Evolutionary conservation across 2,113 vertebrate species (phyloP), one percentile per base, ranked within the genome.

Genomic region (Acanthisitta chloris): DNA sequence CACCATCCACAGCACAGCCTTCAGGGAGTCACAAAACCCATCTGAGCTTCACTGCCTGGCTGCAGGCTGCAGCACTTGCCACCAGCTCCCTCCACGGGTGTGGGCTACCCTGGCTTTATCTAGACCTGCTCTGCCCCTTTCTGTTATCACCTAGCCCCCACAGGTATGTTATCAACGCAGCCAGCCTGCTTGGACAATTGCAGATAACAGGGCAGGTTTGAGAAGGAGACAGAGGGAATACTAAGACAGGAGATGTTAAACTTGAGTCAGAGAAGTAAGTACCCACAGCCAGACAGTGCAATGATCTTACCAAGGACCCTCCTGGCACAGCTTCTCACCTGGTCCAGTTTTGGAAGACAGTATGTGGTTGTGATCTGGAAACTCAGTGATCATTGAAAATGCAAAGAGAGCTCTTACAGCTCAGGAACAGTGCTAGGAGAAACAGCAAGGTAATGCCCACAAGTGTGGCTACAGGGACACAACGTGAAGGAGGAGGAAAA

Each of bases 91-190:
- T 48, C 45, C 51, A 6, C 0, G 9, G 46, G 33, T 1, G 14
- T 24, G 62, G 86, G 16, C 21, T 18, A 69, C 14, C 54, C 59
- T 13, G 5, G n/a, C 46, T 59, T 76, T 81, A 92, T 67, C 90
- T 9, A 46, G 31, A 52, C 77, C 57, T 1, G 4, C 38, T 77
- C 36, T 67, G 57, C 51, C 83, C 79, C 70, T 49, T 92, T 66
- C 42, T 34, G 33, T 55, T 86, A 96, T 74, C 92, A 28, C 61
- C 62, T 71, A 58, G 77, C 38, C 33, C 83, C 33, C 86, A 92
- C 70, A 88, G 51, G 86, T 43, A 57, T 1, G 1, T 42, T 83
- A 93, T 90, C 91, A 40, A 17, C 1, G 40, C 51, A 62, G 59
- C n/a, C 83, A 74, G 58, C 29, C 74, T 12, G 59, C 36, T 28